Conservation (phyloP, 2,888 invertebrate genomes). For the Dromius quadrimaculatus region DNA sequence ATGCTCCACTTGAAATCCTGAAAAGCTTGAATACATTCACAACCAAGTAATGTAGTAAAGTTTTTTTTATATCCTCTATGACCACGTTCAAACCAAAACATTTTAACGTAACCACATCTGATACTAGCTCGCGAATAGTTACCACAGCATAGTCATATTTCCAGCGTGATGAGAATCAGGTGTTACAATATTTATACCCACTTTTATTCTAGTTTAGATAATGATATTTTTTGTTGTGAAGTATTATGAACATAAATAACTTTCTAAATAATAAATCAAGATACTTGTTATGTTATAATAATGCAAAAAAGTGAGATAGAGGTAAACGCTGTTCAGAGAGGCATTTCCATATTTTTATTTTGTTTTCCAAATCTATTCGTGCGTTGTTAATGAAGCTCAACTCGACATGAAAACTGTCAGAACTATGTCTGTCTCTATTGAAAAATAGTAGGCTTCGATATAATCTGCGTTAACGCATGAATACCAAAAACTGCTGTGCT, state of each 20-base stretch:
- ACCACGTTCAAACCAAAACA: too few species aligned
- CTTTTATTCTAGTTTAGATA: constrained; percentile 24
- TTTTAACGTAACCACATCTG: not conserved
- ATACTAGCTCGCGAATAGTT: not conserved
- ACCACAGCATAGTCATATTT: not conserved
- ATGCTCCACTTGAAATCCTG: constrained; percentile 7
- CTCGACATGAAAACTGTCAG: too few species aligned
- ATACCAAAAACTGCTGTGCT: too few species aligned
- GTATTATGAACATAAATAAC: constrained; percentile 3
- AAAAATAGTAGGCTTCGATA: too few species aligned
- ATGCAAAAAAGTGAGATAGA: too few species aligned
- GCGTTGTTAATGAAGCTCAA: too few species aligned
- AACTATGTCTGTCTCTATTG: too few species aligned
- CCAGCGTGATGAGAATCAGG: constrained; percentile 1
- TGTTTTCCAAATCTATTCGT: too few species aligned
- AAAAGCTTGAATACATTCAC: constrained; percentile 14
- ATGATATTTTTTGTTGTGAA: constrained; percentile 4
- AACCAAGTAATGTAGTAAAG: not conserved
- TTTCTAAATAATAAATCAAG: not conserved
- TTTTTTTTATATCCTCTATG: not conserved
- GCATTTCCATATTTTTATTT: too few species aligned
- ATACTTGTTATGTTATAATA: not conserved
- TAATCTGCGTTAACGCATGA: too few species aligned
- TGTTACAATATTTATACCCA: not conserved
- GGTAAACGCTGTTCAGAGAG: too few species aligned